A percentile compares a stretch with the other conserved stretches of the same genome.
Conservation (phyloP, 1,140 invertebrate genomes). For the Homarus americanus region DNA sequence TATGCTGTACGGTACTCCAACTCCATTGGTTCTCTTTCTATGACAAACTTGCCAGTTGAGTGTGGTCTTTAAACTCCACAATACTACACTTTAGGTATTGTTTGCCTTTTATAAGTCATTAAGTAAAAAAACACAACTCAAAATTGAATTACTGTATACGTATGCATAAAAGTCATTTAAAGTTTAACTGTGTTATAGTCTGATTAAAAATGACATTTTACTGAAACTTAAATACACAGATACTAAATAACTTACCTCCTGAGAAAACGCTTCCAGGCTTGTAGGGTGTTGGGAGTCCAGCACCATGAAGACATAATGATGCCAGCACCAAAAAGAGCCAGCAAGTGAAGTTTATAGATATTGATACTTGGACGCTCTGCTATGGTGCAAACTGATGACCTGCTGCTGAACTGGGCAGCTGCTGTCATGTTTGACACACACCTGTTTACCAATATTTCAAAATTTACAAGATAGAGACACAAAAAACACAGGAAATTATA, state of each 20-base stretch:
- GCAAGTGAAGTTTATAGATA: conserved; percentile 88
- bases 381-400: conserved; percentile 81
- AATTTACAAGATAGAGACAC: neutral
- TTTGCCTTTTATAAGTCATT: too few relatives aligned
- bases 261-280: conserved; percentile 90
- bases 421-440: conserved; percentile 78
- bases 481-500: neutral
- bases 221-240: too few relatives aligned
- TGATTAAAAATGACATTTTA: too few relatives aligned
- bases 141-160: too few relatives aligned
- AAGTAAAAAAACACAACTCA: too few relatives aligned
- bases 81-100: too few relatives aligned
- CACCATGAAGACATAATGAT: conserved; percentile 95
- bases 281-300: conserved; percentile 89
- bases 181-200: too few relatives aligned
- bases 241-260: conserved; percentile 87
- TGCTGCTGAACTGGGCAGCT: conserved; percentile 56
- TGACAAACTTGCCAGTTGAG: too few relatives aligned
- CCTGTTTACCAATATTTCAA: conserved; percentile 74
- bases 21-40: too few relatives aligned
- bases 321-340: conserved; percentile 89
- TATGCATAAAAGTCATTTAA: too few relatives aligned
- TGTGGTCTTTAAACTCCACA: too few relatives aligned
- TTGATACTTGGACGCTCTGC: conserved; percentile 87
- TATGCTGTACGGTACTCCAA: too few relatives aligned